phyloP scores from a whole-genome alignment of 2,797 vertebrate species.

The Myotis daubentonii region DNA sequence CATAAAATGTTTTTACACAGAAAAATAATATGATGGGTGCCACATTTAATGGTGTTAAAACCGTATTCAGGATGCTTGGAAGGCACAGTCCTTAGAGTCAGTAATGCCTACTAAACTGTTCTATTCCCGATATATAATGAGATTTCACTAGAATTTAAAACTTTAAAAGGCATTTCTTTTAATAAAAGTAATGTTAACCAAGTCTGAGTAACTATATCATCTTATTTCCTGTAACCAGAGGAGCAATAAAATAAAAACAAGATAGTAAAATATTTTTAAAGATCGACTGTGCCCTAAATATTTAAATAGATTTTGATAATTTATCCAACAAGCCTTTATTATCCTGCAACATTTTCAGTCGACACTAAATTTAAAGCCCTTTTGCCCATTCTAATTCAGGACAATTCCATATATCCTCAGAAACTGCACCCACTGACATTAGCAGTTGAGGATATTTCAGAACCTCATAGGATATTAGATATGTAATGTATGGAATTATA shows the following conservation, averaged over 20 bases:
- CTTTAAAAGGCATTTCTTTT: not conserved
- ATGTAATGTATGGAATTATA: not conserved
- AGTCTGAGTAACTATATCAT: not conserved
- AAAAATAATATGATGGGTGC: not conserved
- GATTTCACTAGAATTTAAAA: conserved; percentile 15
- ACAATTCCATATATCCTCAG: not conserved
- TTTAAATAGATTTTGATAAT: not conserved
- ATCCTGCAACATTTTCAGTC: not conserved
- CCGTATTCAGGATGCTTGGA: not conserved
- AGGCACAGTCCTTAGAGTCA: not conserved
- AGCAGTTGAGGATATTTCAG: not conserved
- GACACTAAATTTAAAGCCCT: not conserved
- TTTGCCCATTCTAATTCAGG: not conserved
- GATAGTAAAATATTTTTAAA: not conserved
- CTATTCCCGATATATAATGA: not conserved
- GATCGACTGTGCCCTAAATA: not conserved
- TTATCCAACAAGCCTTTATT: not conserved
- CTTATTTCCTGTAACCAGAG: conserved; percentile 9
- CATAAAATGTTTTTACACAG: not conserved
- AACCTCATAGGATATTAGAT: not conserved
- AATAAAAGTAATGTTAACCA: not conserved
- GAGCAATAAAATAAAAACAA: not conserved
- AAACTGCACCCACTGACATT: not conserved
- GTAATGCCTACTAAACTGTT: not conserved
- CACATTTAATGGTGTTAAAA: not conserved